Evolutionary conservation across 2,797 vertebrate genomes (phyloP).

Genomic region (Brachyrhaphis roseni): DNA sequence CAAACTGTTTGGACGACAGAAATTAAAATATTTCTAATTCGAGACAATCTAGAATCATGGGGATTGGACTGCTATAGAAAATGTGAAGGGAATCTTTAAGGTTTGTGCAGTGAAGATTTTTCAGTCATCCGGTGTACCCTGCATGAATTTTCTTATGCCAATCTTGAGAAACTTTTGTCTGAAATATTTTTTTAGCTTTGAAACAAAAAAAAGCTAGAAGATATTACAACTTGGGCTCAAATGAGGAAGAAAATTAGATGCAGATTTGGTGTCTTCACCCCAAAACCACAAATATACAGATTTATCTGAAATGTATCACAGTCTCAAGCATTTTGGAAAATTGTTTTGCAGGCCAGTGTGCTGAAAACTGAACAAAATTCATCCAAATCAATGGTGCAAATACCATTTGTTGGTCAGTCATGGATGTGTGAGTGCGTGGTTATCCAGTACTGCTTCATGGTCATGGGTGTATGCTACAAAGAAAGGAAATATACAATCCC

Average conservation of each 20-base stretch:
- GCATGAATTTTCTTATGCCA: background rate
- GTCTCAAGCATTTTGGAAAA: background rate
- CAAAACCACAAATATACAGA: background rate
- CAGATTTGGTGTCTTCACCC: background rate
- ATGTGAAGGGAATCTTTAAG: background rate
- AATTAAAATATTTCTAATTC: slow-evolving; percentile 20
- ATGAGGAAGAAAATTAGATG: background rate
- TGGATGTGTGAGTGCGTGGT: too few species aligned
- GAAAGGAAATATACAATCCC: too few species aligned
- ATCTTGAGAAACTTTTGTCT: background rate
- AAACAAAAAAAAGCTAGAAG: background rate
- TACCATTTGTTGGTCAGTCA: too few species aligned
- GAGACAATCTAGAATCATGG: background rate
- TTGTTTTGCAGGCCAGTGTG: background rate
- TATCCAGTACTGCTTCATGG: too few species aligned
- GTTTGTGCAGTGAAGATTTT: background rate
- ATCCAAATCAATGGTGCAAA: too few species aligned
- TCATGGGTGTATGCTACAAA: too few species aligned
- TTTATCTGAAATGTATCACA: background rate
- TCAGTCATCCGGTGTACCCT: background rate
- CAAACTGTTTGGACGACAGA: slow-evolving; percentile 12
- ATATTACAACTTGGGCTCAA: background rate
- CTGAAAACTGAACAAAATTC: background rate
- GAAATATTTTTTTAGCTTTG: background rate
- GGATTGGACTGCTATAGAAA: background rate